Evolutionary conservation across 1,140 invertebrate species (phyloP), one percentile per base, ranked within the genome.

Genomic region (Hetaerina americana): DNA sequence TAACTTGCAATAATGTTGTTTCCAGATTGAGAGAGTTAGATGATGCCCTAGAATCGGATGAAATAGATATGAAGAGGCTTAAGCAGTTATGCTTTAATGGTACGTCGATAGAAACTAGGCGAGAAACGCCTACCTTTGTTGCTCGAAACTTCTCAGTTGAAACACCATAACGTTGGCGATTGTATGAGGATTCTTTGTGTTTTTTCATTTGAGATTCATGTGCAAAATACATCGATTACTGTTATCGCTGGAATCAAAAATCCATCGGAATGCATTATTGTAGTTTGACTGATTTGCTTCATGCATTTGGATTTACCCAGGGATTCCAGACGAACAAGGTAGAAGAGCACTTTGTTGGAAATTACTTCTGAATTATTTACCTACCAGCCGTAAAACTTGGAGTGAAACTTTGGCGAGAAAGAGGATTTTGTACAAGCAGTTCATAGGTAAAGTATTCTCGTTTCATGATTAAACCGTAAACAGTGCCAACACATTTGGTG

Each of bases 351-450:
- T 92, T 15, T 91, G 91, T 73, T 96, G 93, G 93, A 92, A 90
- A 79, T 80, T 95, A 10, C 79, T 96, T 57, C 82, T 96, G 5
- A 90, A 92, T 77, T 96, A 95, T 80, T 81, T 96, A 70, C 91
- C 92, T 3, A 76, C 84, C 10, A 84, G 87, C 66, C 87, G 84
- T 74, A 79, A 79, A 40, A 85, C 81, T 72, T 92, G 92, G 89
- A 80, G 85, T 6, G 79, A 87, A 74, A 87, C 87, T 29, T 79
- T 95, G 5, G 76, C 79, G 18, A 85, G 88, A 72, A 92, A 93
- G 78, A 83, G 92, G 74, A 84, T 88, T 74, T 82, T 93, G 0
- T 95, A 95, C 78, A 86, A 87, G 73, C 91, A 93, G 75, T 95
- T 96, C 80, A 90, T 96, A 68, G 88, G 92, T 89, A 84, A 84